phyloP scores from a whole-genome alignment of 2,113 vertebrate genomes.

The rat (Rattus norvegicus) region GRCr8 NC_086020.1:53137001-53137500 shows the following conservation, averaged over 20 bases:
- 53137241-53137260: background rate
- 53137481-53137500: background rate
- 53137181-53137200: constrained; percentile 42
- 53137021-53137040: constrained; percentile 28
- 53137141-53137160: constrained; percentile 31
- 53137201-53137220: background rate
- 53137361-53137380: background rate
- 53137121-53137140: constrained; percentile 25
- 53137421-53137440: background rate
- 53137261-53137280: constrained; percentile 27
- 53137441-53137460: background rate
- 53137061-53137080: constrained; percentile 17
- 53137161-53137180: constrained; percentile 22
- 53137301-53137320: constrained; percentile 19
- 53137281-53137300: background rate
- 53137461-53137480: background rate
- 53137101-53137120: constrained; percentile 36
- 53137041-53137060: constrained; percentile 47
- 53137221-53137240: constrained; percentile 20
- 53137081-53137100: constrained; percentile 37
- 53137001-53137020: constrained; percentile 23
- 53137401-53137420: background rate
- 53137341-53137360: background rate
- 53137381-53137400: background rate
- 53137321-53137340: constrained; percentile 23